phyloP scores from a whole-genome alignment of 1,140 invertebrate species.

The Drosophila ananassae region DNA sequence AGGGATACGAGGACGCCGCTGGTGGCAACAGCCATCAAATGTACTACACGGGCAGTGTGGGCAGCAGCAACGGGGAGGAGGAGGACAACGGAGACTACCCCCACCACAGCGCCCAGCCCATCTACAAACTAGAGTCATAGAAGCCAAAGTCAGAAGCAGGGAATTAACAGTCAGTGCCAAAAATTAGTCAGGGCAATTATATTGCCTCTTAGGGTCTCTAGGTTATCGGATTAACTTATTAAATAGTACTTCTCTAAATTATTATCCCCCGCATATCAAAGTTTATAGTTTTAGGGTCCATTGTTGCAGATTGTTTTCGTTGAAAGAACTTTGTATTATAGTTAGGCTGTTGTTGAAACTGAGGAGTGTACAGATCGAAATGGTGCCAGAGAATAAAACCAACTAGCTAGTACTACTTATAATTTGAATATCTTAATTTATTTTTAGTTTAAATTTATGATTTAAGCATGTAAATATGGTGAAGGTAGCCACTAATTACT shows the following conservation, averaged over 20 bases:
- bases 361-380: conserved; percentile 63
- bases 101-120: conserved; percentile 18
- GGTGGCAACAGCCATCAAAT: conserved; percentile 18
- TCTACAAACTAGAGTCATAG: conserved; percentile 37
- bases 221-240: conserved; percentile 36
- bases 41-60: conserved; percentile 75
- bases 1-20: conserved; percentile 58
- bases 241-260: conserved; percentile 15
- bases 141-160: conserved; percentile 43
- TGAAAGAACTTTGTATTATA: conserved; percentile 53
- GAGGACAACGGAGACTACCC: conserved; percentile 57
- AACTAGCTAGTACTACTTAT: conserved; percentile 6
- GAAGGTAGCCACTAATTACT: conserved; percentile 28
- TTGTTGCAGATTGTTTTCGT: conserved; percentile 55
- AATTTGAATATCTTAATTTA: conserved; percentile 26
- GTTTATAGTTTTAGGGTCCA: conserved; percentile 26
- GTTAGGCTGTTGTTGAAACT: conserved; percentile 51
- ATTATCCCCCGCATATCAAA: conserved; percentile 15
- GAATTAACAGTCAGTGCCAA: conserved; percentile 71
- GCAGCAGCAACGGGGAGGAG: conserved; percentile 70
- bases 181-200: conserved; percentile 79
- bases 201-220: conserved; percentile 68
- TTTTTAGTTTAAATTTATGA: conserved; percentile 20
- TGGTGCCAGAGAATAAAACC: conserved; percentile 52
- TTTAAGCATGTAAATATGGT: conserved; percentile 54